These are phyloP conservation scores for Sabatieria punctata DNA, from an alignment of 2,888 invertebrate genomes.

Conservation along the genomic window DNA sequence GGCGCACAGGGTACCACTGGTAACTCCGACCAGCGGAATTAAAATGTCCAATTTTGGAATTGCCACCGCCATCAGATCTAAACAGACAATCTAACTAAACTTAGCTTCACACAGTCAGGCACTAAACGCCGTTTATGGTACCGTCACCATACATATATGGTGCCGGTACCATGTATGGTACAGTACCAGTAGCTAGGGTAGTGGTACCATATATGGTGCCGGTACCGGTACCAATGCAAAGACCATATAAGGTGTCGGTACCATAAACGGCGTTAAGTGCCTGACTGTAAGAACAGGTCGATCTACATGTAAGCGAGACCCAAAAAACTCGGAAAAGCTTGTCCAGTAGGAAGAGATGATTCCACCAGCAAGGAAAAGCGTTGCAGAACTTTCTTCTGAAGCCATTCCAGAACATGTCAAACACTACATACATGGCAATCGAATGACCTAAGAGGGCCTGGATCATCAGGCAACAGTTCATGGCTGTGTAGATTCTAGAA, in stretches of 20 bases:
- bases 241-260: not conserved
- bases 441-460: slow-evolving; percentile 29
- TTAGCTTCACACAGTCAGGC: no score
- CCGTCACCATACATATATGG: not conserved
- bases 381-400: slow-evolving; percentile 25
- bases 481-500: slow-evolving; percentile 23
- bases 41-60: slow-evolving; percentile 71
- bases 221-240: no score
- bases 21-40: slow-evolving; percentile 70
- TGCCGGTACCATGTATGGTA: not conserved
- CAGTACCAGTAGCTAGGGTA: not conserved
- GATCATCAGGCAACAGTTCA: slow-evolving; percentile 27
- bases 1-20: slow-evolving; percentile 60
- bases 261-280: no score
- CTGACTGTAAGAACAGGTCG: no score
- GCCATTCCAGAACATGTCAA: slow-evolving; percentile 21
- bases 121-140: no score
- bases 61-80: slow-evolving; percentile 55
- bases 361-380: slow-evolving; percentile 23
- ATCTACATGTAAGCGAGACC: slow-evolving; percentile 26
- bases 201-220: no score
- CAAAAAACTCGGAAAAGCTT: slow-evolving; percentile 29
- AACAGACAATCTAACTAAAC: slow-evolving; percentile 19
- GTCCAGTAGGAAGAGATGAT: slow-evolving; percentile 14
- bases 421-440: slow-evolving; percentile 23